Conservation (phyloP, 2,113 vertebrate species). For the Psephotus haematonotus region DNA sequence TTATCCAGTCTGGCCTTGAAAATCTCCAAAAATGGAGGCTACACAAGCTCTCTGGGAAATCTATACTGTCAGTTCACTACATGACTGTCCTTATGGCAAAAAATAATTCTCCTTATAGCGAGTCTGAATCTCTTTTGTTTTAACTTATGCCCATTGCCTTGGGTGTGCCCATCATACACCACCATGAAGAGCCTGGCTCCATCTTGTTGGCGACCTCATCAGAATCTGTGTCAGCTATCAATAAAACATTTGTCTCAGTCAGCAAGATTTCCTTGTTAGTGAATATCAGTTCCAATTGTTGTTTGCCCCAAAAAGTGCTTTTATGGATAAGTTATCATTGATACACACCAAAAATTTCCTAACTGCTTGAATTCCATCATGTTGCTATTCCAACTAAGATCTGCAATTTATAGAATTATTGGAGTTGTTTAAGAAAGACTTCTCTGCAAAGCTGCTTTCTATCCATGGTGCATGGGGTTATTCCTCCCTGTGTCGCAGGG, state of each 20-base stretch:
- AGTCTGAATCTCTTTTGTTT: not conserved
- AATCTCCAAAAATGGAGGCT: not conserved
- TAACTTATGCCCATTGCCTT: not conserved
- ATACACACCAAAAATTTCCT: not conserved
- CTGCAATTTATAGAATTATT: not conserved
- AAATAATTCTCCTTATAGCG: not conserved
- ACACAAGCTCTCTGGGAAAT: not conserved
- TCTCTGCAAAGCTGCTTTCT: not conserved
- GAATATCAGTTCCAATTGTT: not conserved
- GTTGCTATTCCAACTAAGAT: not conserved
- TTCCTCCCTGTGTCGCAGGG: not conserved
- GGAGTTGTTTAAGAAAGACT: not conserved
- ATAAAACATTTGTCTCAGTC: not conserved
- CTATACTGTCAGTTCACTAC: not conserved
- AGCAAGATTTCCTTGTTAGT: not conserved
- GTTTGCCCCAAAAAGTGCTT: not conserved
- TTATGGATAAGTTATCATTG: not conserved
- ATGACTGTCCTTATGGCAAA: not conserved
- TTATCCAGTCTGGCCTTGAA: not conserved
- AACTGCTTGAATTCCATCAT: not conserved
- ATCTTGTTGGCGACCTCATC: not conserved
- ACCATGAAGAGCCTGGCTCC: not conserved
- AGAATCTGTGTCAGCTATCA: not conserved
- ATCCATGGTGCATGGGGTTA: not conserved
- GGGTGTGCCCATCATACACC: not conserved